Percentiles rank a stretch among this genome's conserved stretches.
Evolutionary conservation across 2,888 invertebrate species (phyloP).

Genomic region (Ormyrus labotus): DNA sequence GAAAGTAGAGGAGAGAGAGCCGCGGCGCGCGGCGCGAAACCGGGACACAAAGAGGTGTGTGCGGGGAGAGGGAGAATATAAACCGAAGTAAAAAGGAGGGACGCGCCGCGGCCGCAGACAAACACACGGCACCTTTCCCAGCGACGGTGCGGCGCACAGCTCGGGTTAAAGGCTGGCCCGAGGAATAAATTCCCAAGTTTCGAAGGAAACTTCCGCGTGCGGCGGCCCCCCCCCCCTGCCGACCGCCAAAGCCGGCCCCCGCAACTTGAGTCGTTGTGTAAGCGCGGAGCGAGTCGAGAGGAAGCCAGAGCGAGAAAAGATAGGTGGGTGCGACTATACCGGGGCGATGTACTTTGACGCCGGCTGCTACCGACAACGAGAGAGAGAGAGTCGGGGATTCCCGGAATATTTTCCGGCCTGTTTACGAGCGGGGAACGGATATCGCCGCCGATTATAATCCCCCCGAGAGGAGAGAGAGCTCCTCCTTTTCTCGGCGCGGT

Average conservation of each 20-base stretch:
- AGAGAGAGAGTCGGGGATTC: constrained; percentile 49
- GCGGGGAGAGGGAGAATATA: constrained; percentile 11
- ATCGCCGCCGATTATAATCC: no score
- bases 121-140: constrained; percentile 61
- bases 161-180: constrained; percentile 45
- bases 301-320: constrained; percentile 36
- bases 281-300: constrained; percentile 35
- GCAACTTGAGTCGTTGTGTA: constrained; percentile 53
- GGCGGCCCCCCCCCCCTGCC: constrained; percentile 40
- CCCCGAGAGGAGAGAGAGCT: no score
- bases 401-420: constrained; percentile 60
- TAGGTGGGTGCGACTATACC: constrained; percentile 6
- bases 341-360: constrained; percentile 59
- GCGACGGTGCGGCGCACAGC: background rate
- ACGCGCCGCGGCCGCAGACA: constrained; percentile 58
- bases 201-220: constrained; percentile 61
- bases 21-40: background rate
- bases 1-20: constrained; percentile 26
- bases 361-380: constrained; percentile 60
- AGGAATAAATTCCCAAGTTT: constrained; percentile 66
- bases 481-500: no score
- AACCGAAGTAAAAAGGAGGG: constrained; percentile 50
- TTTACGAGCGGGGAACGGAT: constrained; percentile 54
- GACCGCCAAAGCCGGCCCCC: constrained; percentile 53
- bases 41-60: background rate